A percentile compares a stretch with the other conserved stretches of the same genome.
Conservation (phyloP, 2,888 invertebrate genomes). For the Diadegma fenestrale region DNA sequence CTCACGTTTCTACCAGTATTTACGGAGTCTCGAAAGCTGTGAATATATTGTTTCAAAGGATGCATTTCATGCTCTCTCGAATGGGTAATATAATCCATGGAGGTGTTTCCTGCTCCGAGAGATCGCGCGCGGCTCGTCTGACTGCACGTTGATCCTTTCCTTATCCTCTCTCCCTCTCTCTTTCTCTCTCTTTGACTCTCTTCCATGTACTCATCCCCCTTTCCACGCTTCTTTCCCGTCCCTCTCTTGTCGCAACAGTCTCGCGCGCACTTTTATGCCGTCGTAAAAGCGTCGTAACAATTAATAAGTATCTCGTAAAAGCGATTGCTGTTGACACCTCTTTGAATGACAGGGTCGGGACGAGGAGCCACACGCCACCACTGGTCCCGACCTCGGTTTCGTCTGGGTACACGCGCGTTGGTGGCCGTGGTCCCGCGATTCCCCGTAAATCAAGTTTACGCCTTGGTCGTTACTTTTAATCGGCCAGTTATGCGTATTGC, state of each 20-base stretch:
- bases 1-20: conserved; percentile 49
- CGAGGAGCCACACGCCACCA: conserved; percentile 62
- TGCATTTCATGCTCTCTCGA: conserved; percentile 57
- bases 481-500: conserved; percentile 80
- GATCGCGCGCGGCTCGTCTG: conserved; percentile 59
- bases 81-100: conserved; percentile 80
- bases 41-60: conserved; percentile 53
- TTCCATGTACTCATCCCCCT: conserved; percentile 25
- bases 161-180: conserved; percentile 24
- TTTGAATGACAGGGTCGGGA: conserved; percentile 84
- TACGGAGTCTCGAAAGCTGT: conserved; percentile 51
- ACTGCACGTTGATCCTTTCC: conserved; percentile 59
- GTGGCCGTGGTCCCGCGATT: conserved; percentile 75
- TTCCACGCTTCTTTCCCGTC: conserved; percentile 18
- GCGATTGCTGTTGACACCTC: conserved; percentile 87
- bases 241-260: conserved; percentile 75
- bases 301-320: conserved; percentile 88
- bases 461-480: conserved; percentile 82
- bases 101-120: conserved; percentile 73
- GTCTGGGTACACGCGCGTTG: conserved; percentile 60
- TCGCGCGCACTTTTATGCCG: conserved; percentile 85
- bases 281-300: conserved; percentile 87
- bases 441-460: conserved; percentile 83
- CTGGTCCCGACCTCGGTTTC: conserved; percentile 51
- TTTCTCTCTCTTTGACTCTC: conserved; percentile 40